phyloP scores from a whole-genome alignment of 2,888 invertebrate genomes.

The Eilema caniola region DNA sequence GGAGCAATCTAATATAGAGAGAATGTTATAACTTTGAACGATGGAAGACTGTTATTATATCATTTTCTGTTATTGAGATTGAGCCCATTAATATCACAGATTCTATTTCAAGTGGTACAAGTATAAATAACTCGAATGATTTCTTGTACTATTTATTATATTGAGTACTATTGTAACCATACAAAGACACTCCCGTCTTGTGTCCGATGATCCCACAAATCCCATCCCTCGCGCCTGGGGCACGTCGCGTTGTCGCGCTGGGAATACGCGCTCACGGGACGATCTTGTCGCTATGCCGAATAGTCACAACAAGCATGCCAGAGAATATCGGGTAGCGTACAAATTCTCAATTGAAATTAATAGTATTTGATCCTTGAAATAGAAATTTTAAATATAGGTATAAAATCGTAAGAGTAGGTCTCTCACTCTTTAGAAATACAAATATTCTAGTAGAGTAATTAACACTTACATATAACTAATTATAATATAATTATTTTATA shows the following conservation, averaged over 20 bases:
- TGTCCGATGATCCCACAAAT: constrained; percentile 79
- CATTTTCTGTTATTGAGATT: constrained; percentile 26
- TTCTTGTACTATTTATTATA: constrained; percentile 42
- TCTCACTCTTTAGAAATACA: background rate
- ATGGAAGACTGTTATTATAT: constrained; percentile 39
- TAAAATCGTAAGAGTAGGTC: background rate
- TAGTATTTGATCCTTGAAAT: constrained; percentile 28
- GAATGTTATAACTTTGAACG: constrained; percentile 44
- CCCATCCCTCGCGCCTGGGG: constrained; percentile 66
- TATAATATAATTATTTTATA: no score
- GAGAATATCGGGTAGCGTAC: constrained; percentile 52
- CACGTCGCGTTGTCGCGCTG: constrained; percentile 79
- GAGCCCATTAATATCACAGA: constrained; percentile 5
- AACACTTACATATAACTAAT: no score
- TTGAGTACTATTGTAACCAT: constrained; percentile 63
- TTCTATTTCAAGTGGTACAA: constrained; percentile 4
- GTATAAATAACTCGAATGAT: constrained; percentile 35
- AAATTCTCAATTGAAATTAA: constrained; percentile 42
- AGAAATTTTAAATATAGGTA: background rate
- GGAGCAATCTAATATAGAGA: constrained; percentile 45
- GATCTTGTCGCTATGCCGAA: constrained; percentile 63
- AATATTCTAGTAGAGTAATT: background rate
- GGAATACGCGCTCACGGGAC: constrained; percentile 71
- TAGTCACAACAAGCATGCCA: constrained; percentile 69
- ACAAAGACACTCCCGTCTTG: constrained; percentile 70